phyloP scores from a whole-genome alignment of 1,140 invertebrate genomes.

The roundworm (Caenorhabditis elegans) region DNA sequence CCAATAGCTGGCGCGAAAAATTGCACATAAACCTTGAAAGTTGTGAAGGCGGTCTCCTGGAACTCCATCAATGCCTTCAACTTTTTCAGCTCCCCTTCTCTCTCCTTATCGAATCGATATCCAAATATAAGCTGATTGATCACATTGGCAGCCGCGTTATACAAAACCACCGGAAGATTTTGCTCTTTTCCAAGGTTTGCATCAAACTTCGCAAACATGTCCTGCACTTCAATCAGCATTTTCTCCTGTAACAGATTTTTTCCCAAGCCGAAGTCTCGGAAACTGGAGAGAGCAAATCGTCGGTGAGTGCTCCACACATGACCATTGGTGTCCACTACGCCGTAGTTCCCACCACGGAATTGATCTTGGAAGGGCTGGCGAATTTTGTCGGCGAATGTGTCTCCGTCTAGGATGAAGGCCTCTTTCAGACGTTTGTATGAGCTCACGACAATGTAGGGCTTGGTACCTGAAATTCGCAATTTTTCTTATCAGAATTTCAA shows the following conservation, averaged over 20 bases:
- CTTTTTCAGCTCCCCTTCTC: background rate
- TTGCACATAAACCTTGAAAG: slow-evolving; percentile 1
- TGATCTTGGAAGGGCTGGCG: background rate
- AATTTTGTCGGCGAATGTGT: background rate
- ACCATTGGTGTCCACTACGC: background rate
- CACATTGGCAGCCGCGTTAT: slow-evolving; percentile 35
- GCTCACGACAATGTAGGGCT: background rate
- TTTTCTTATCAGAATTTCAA: too few species aligned
- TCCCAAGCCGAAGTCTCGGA: background rate
- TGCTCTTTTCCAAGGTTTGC: background rate
- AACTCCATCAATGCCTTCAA: background rate
- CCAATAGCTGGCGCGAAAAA: background rate
- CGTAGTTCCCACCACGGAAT: background rate
- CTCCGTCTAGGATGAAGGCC: background rate
- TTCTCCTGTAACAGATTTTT: background rate
- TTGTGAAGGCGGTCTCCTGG: background rate
- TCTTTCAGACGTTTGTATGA: background rate
- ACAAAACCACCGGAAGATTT: background rate
- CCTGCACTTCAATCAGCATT: background rate
- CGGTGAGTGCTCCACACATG: slow-evolving; percentile 1
- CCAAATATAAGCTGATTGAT: slow-evolving; percentile 44
- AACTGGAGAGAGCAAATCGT: background rate
- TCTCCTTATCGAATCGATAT: slow-evolving; percentile 26
- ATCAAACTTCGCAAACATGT: background rate
- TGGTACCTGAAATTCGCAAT: background rate